Evolutionary conservation across 2,113 vertebrate genomes (phyloP).

Genomic region (Platycercus adscitus): DNA sequence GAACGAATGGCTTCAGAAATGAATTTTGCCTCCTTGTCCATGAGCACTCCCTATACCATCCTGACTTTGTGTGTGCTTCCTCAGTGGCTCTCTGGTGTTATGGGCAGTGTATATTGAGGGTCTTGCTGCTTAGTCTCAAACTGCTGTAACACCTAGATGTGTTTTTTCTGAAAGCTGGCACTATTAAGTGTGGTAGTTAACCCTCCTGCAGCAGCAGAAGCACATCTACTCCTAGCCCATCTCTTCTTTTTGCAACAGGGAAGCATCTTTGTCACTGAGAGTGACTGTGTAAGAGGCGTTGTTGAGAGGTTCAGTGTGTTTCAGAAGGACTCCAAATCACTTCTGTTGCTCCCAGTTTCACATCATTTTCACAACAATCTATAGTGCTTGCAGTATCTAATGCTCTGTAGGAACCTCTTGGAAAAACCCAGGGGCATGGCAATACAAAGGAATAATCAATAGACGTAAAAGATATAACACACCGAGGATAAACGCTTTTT

Average conservation of each 20-base stretch:
- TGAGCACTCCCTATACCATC: not conserved
- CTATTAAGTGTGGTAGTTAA: not conserved
- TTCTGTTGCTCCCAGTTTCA: not conserved
- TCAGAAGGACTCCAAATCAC: not conserved
- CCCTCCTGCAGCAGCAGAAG: not conserved
- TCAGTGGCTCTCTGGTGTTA: not conserved
- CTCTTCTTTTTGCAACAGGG: not conserved
- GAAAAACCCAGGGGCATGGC: not conserved
- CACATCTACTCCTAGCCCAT: not conserved
- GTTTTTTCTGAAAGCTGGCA: not conserved
- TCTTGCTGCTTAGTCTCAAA: not conserved
- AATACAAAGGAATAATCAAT: not conserved
- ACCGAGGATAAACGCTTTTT: not conserved
- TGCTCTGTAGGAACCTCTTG: not conserved
- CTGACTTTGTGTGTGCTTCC: not conserved
- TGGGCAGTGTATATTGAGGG: not conserved
- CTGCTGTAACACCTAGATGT: not conserved
- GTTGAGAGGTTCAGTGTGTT: not conserved
- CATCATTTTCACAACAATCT: not conserved
- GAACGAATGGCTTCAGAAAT: not conserved
- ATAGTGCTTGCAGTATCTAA: not conserved
- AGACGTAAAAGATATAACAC: not conserved
- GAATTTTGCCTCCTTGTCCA: not conserved
- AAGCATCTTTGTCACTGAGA: not conserved
- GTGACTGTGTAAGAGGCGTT: rapidly evolving